Evolutionary conservation across 2,797 vertebrate genomes (phyloP).

Genomic region (Gymnodraco acuticeps): DNA sequence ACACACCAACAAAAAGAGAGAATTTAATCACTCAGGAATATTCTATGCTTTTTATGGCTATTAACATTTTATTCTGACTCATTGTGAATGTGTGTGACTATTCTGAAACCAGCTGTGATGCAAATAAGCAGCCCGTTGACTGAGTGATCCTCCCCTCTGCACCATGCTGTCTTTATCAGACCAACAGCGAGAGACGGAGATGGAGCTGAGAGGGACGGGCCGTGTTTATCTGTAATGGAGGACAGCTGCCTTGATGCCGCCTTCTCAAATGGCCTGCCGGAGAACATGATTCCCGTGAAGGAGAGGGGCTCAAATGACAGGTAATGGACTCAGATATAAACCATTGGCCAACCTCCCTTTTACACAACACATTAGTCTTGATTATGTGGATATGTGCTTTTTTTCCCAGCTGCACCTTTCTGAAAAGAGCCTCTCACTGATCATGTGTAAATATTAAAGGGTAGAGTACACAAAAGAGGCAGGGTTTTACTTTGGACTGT

Average conservation of each 20-base stretch:
- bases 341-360: slow-evolving; percentile 45
- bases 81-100: slow-evolving; percentile 1
- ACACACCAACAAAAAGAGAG: slow-evolving; percentile 18
- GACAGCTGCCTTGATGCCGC: slow-evolving; percentile 55
- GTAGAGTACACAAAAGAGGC: background rate
- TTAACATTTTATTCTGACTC: slow-evolving; percentile 16
- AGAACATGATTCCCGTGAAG: slow-evolving; percentile 71
- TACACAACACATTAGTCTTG: slow-evolving; percentile 16
- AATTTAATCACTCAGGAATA: slow-evolving; percentile 43
- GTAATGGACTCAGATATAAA: slow-evolving; percentile 63
- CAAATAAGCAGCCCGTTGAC: slow-evolving; percentile 45
- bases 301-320: slow-evolving; percentile 68
- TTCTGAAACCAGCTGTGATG: slow-evolving; percentile 24
- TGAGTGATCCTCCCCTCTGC: slow-evolving; percentile 43
- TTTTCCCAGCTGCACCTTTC: background rate
- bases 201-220: slow-evolving; percentile 48
- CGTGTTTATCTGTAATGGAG: slow-evolving; percentile 69
- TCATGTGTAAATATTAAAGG: background rate
- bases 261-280: slow-evolving; percentile 68
- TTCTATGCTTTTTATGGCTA: background rate
- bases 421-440: slow-evolving; percentile 9
- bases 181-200: slow-evolving; percentile 36
- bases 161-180: slow-evolving; percentile 52
- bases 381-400: slow-evolving; percentile 15
- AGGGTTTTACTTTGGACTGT: background rate